phyloP scores from a whole-genome alignment of 2,888 invertebrate genomes.

The Hetaerina titia region DNA sequence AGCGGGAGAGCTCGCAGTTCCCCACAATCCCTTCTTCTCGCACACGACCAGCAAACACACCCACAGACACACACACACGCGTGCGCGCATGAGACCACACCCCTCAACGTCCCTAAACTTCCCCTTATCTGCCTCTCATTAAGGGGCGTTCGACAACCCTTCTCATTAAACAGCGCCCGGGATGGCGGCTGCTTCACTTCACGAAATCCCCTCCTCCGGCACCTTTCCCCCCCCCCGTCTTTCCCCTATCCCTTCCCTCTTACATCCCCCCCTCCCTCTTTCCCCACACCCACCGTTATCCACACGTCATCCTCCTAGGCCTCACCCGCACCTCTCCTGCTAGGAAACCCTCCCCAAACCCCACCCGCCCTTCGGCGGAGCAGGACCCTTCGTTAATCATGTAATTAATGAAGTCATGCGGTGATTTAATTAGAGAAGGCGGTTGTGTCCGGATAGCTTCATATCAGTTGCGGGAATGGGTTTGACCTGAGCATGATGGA shows the following conservation, averaged over 20 bases:
- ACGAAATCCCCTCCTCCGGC: neutral
- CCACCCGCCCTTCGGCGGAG: neutral
- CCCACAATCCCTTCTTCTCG: neutral
- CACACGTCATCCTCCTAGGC: neutral
- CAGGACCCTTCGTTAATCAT: conserved; percentile 63
- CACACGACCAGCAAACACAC: neutral
- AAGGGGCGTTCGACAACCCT: conserved; percentile 24
- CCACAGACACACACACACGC: neutral
- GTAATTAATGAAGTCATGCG: conserved; percentile 67
- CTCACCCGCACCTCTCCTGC: neutral
- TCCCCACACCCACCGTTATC: no score
- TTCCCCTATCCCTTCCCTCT: no score
- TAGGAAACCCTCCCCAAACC: no score
- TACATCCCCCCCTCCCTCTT: no score
- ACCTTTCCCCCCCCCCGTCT: neutral
- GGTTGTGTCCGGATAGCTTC: conserved; percentile 57
- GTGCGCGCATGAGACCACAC: no score
- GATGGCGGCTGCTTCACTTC: neutral
- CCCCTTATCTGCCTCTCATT: neutral
- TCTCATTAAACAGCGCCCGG: conserved; percentile 34
- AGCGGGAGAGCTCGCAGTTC: neutral
- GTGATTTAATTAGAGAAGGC: conserved; percentile 64
- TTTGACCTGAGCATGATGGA: conserved; percentile 67
- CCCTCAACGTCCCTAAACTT: neutral
- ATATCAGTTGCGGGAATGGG: conserved; percentile 61